Evolutionary conservation across 2,797 vertebrate genomes (phyloP).

Genomic region (Schizopygopsis pylzovi): DNA sequence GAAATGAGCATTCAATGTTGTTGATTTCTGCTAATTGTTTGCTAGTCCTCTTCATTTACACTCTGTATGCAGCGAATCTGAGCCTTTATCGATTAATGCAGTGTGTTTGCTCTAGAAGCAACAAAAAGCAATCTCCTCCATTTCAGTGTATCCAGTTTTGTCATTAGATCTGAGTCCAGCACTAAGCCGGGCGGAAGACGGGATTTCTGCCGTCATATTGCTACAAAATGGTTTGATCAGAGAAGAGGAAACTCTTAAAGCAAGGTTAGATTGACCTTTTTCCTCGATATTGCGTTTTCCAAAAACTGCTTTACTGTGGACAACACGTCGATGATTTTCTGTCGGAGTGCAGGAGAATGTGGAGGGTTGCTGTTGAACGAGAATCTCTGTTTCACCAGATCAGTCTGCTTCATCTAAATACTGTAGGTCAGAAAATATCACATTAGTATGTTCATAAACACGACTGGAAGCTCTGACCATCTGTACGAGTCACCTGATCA

Average conservation of each 20-base stretch:
- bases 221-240: slow-evolving; percentile 24
- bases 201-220: slow-evolving; percentile 42
- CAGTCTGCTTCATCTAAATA: background rate
- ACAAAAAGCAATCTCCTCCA: slow-evolving; percentile 34
- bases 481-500: background rate
- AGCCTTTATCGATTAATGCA: background rate
- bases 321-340: background rate
- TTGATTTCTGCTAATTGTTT: background rate
- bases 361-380: background rate
- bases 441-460: slow-evolving; percentile 12
- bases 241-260: slow-evolving; percentile 20
- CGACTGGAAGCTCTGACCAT: slow-evolving; percentile 3
- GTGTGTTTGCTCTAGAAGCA: slow-evolving; percentile 37
- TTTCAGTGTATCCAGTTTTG: slow-evolving; percentile 31
- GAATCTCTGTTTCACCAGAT: background rate
- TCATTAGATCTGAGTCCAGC: slow-evolving; percentile 27
- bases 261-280: slow-evolving; percentile 41
- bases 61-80: background rate
- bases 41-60: background rate
- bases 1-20: background rate
- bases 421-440: background rate
- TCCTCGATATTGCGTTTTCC: slow-evolving; percentile 24
- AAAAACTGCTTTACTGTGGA: slow-evolving; percentile 1
- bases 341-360: background rate
- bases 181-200: slow-evolving; percentile 7